These are phyloP conservation scores for Girardinus metallicus DNA, from an alignment of 2,797 vertebrate genomes.

Conservation along the genomic window DNA sequence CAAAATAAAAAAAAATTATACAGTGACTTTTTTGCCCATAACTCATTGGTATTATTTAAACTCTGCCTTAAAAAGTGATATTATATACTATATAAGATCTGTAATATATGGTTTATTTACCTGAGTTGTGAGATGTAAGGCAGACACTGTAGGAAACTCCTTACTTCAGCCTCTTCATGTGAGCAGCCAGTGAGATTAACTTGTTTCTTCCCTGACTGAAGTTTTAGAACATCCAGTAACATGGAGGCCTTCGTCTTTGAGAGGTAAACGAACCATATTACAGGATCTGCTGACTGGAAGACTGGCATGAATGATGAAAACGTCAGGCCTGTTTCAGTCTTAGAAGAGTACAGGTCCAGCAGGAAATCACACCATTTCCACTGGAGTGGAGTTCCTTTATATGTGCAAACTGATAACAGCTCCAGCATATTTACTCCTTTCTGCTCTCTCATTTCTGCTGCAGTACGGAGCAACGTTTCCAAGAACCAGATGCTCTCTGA, in stretches of 20 bases:
- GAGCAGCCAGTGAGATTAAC: slow-evolving; percentile 1
- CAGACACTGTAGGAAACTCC: slow-evolving; percentile 1
- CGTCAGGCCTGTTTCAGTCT: neutral
- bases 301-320: neutral
- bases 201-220: neutral
- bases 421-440: neutral
- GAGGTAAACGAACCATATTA: neutral
- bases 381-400: neutral
- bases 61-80: neutral
- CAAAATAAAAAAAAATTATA: neutral
- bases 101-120: neutral
- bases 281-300: neutral
- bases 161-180: neutral
- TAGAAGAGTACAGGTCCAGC: slow-evolving; percentile 1
- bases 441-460: neutral
- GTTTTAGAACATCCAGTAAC: neutral
- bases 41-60: neutral
- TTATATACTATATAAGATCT: neutral
- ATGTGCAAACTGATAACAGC: slow-evolving; percentile 7
- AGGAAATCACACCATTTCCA: slow-evolving; percentile 5
- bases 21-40: neutral
- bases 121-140: slow-evolving; percentile 7
- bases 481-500: neutral
- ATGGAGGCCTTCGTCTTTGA: neutral
- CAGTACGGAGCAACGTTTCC: neutral